These are phyloP conservation scores for Caiman crocodilus DNA, from an alignment of 2,797 vertebrate genomes.

Conservation along the genomic window DNA sequence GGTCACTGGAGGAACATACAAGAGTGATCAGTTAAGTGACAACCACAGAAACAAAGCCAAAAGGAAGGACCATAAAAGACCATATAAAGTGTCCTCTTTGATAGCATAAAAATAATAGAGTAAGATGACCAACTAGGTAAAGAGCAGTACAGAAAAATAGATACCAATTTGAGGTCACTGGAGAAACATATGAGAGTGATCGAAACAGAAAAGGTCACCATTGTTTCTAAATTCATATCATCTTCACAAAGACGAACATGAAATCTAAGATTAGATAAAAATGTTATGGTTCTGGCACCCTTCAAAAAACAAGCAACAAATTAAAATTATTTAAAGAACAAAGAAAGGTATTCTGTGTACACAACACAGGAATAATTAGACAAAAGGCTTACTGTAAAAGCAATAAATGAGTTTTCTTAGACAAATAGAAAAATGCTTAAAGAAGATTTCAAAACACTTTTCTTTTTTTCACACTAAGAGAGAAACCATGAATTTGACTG, in stretches of 20 bases:
- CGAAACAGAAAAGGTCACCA: neutral
- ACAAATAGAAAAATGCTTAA: slow-evolving; percentile 15
- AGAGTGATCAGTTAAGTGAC: neutral
- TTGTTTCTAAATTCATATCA: neutral
- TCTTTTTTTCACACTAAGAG: neutral
- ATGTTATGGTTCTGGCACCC: neutral
- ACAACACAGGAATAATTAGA: neutral
- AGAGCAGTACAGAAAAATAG: slow-evolving; percentile 5
- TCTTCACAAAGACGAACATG: neutral
- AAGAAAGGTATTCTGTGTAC: neutral
- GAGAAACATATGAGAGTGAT: neutral
- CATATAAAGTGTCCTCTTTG: neutral
- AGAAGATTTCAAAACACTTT: neutral
- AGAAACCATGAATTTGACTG: neutral
- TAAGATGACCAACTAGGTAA: neutral
- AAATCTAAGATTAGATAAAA: slow-evolving; percentile 34
- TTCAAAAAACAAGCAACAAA: neutral
- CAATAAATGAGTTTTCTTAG: neutral
- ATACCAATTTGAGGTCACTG: neutral
- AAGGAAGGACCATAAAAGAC: neutral
- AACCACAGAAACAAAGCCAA: slow-evolving; percentile 15
- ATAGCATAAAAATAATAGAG: neutral
- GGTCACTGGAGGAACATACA: fast-evolving
- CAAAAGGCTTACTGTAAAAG: neutral
- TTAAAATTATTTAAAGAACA: neutral